Base-by-base conservation (phyloP, 2,888 invertebrate genomes). In the Drosophila borealis region DNA sequence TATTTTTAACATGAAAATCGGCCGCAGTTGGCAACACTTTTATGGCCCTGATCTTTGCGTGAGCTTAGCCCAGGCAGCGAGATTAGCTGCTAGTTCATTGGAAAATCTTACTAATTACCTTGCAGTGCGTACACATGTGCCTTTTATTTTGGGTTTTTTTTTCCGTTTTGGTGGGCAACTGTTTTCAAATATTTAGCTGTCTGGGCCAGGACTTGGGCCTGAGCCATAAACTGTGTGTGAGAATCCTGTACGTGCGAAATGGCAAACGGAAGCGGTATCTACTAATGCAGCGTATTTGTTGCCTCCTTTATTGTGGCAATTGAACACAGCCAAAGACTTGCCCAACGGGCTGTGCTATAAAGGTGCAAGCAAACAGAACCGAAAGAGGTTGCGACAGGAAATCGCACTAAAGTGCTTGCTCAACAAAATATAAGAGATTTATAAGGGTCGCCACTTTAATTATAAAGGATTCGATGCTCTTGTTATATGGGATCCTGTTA, bases 91-190 rank as follows among this genome's bases (percentile, higher is more conserved):
- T 61, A 48, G 54, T 82, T 84, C 69, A 56, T 45, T 21, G 48
- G 86, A 79, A 83, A 75, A 46, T 57, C 54, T n/a, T n/a, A 14
- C 69, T 80, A 82, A 82, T 85, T 70, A 64, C 55, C 25, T n/a
- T 55, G 59, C 34, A n/a, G 36, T n/a, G 6, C 37, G 25, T 14
- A 63, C 83, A 80, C 83, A 80, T 78, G 78, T 75, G 81, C 61
- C 63, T 44, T 68, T 67, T 53, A 42, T 57, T 39, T 54, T 60
- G 85, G 80, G 51, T 67, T 68, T 68, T 68, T 49, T 42, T 57
- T 67, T 14, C 34, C 10, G 11, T 13, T 9, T 61, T 71, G 64
- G 63, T 55, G 54, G 21, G n/a, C 19, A 55, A n/a, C 49, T 75
- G 67, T 70, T 65, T 50, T 57, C 70, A 74, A 74, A 78, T 81